A percentile compares a stretch with the other conserved stretches of the same genome.
Evolutionary conservation across 2,797 vertebrate genomes (phyloP).

Genomic region (Ceyx erithaca): DNA sequence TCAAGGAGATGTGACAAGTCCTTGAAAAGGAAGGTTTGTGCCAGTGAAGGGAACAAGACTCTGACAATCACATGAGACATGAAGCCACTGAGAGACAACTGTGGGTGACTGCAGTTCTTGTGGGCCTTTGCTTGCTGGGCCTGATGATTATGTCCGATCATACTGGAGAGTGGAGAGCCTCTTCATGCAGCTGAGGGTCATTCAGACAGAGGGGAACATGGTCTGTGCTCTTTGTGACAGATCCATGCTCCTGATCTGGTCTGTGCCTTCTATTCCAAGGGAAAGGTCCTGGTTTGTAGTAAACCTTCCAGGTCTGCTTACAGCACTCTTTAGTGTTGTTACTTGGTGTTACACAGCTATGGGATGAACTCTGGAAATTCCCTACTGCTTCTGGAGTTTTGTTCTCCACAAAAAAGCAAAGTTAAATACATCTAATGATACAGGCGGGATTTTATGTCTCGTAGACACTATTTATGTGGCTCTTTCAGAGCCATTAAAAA

Average conservation of each 20-base stretch:
- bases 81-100: background rate
- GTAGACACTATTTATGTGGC: conserved; percentile 28
- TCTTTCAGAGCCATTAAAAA: conserved; percentile 30
- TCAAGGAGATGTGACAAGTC: background rate
- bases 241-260: background rate
- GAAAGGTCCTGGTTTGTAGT: background rate
- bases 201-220: rapidly evolving
- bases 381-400: conserved; percentile 31
- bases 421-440: conserved; percentile 40
- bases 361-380: conserved; percentile 58
- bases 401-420: conserved; percentile 39
- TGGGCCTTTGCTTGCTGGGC: background rate
- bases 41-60: background rate
- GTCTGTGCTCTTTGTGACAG: background rate
- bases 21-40: background rate
- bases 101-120: background rate
- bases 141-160: background rate
- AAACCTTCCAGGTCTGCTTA: background rate
- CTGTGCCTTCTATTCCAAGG: background rate
- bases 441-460: conserved; percentile 34
- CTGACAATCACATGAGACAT: rapidly evolving
- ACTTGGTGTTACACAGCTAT: background rate
- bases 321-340: background rate
- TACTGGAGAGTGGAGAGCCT: background rate
- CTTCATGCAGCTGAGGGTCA: rapidly evolving